These are phyloP conservation scores for Macrosiphum euphorbiae DNA, from an alignment of 2,888 invertebrate species.

Conservation along the genomic window DNA sequence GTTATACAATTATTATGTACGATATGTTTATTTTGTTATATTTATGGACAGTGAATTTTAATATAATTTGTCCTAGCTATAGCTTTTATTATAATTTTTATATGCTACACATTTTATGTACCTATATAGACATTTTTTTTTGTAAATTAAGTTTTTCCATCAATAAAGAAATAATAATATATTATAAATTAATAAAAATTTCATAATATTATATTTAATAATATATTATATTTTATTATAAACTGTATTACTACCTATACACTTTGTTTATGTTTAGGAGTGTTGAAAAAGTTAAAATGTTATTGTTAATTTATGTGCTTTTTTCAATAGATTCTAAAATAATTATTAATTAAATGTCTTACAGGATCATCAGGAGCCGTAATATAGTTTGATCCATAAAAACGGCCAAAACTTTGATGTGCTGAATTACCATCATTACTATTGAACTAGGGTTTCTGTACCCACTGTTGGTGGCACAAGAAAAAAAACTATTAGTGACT, in stretches of 20 bases:
- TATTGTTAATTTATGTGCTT: neutral
- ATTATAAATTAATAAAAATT: no score
- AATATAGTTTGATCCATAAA: conserved; percentile 96
- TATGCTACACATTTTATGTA: no score
- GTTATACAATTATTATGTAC: no score
- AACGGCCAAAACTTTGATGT: conserved; percentile 87
- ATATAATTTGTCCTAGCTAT: no score
- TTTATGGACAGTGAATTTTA: no score
- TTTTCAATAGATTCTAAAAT: neutral
- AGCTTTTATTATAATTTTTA: no score
- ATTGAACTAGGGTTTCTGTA: conserved; percentile 86
- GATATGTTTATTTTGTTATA: no score
- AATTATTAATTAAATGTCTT: conserved; percentile 68
- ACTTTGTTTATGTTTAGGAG: neutral
- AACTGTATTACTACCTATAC: neutral
- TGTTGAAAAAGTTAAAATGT: neutral
- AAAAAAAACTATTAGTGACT: conserved; percentile 93
- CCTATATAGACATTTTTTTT: no score
- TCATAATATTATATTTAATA: neutral
- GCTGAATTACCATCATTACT: conserved; percentile 85
- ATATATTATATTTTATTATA: neutral
- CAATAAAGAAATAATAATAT: no score
- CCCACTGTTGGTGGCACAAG: conserved; percentile 96
- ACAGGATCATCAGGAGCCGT: conserved; percentile 96
- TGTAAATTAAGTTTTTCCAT: no score